phyloP scores from a whole-genome alignment of 2,888 invertebrate genomes.

The Stenoptilia bipunctidactyla region DNA sequence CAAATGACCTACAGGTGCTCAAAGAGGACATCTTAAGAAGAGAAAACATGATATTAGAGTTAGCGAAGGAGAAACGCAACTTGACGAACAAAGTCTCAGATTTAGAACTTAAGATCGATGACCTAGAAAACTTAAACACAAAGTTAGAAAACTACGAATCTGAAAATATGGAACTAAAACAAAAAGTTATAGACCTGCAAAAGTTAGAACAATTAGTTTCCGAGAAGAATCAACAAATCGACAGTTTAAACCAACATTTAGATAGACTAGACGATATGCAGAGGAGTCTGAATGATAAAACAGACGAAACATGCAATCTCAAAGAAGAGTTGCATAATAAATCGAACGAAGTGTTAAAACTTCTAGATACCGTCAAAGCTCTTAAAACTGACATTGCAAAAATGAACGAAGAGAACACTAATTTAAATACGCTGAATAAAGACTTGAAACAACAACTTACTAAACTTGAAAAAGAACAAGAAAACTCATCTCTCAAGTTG shows the following conservation, averaged over 20 bases:
- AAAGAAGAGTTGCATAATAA: slow-evolving; percentile 60
- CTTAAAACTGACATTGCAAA: slow-evolving; percentile 44
- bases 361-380: slow-evolving; percentile 45
- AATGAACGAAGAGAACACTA: slow-evolving; percentile 49
- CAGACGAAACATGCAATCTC: slow-evolving; percentile 54
- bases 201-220: slow-evolving; percentile 65
- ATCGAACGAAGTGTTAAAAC: slow-evolving; percentile 46
- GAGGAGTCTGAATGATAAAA: slow-evolving; percentile 60
- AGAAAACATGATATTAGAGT: slow-evolving; percentile 69
- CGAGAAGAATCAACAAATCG: slow-evolving; percentile 68
- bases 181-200: slow-evolving; percentile 56
- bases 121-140: slow-evolving; percentile 51
- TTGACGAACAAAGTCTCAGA: slow-evolving; percentile 58
- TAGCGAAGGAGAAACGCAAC: slow-evolving; percentile 70
- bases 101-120: slow-evolving; percentile 61
- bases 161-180: slow-evolving; percentile 57
- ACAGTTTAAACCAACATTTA: slow-evolving; percentile 59
- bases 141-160: slow-evolving; percentile 42
- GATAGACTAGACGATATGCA: slow-evolving; percentile 61
- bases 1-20: slow-evolving; percentile 62
- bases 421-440: slow-evolving; percentile 39
- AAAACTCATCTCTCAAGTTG: slow-evolving; percentile 46
- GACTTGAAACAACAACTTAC: slow-evolving; percentile 46
- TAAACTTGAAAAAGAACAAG: slow-evolving; percentile 59
- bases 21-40: slow-evolving; percentile 69